phyloP scores from a whole-genome alignment of 2,888 invertebrate species.

The Drosophila paramelanica region DNA sequence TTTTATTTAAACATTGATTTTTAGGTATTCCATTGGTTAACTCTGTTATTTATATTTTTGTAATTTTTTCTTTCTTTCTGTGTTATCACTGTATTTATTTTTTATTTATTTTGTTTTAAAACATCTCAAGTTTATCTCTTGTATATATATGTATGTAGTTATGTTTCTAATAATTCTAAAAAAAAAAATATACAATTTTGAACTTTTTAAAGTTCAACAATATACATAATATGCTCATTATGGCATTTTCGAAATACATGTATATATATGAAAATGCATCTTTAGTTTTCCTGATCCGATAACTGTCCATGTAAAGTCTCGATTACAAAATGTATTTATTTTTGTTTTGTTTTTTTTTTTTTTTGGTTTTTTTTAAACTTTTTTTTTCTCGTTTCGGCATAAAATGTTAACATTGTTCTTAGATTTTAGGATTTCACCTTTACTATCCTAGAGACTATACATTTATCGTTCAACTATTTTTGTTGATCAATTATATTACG shows the following conservation, averaged over 20 bases:
- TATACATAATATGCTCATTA: constrained; percentile 16
- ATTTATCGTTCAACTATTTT: constrained; percentile 11
- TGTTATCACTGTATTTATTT: constrained; percentile 13
- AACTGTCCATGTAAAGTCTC: constrained; percentile 48
- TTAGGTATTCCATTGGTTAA: constrained; percentile 28
- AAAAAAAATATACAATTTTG: constrained; percentile 12
- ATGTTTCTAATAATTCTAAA: constrained; percentile 17
- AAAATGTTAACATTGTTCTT: constrained; percentile 80
- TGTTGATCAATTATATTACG: too few species aligned
- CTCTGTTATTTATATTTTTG: constrained; percentile 8
- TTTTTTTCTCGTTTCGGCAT: constrained; percentile 41
- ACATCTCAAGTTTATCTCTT: constrained; percentile 14
- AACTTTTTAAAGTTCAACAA: constrained; percentile 5
- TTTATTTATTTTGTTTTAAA: constrained; percentile 5
- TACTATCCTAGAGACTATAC: constrained; percentile 33
- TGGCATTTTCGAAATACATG: constrained; percentile 16
- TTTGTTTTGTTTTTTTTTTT: constrained; percentile 19
- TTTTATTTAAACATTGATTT: constrained; percentile 11
- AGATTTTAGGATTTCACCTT: constrained; percentile 77
- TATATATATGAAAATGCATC: constrained; percentile 18
- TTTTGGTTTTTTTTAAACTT: constrained; percentile 34
- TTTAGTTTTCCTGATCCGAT: constrained; percentile 29
- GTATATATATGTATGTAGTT: constrained; percentile 22
- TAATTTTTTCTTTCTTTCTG: background rate
- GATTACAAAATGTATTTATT: constrained; percentile 45